phyloP scores from a whole-genome alignment of 2,113 vertebrate genomes.

The Paramormyrops kingsleyae region DNA sequence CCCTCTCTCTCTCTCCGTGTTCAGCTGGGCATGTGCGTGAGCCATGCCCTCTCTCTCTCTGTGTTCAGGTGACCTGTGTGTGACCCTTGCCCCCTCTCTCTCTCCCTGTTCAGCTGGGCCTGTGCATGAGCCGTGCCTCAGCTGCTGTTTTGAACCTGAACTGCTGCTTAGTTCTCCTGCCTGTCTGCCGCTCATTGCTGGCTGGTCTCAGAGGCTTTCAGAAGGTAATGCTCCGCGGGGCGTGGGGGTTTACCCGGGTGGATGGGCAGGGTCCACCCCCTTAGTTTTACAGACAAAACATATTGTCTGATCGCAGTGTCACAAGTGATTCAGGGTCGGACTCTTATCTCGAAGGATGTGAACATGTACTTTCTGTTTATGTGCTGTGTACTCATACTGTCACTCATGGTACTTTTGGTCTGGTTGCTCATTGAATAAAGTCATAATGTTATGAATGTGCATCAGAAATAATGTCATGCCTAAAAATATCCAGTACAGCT shows the following conservation, averaged over 20 bases:
- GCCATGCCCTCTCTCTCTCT: conserved; percentile 62
- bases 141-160: conserved; percentile 92
- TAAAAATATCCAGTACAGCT: not conserved
- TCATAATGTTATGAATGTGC: not conserved
- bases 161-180: conserved; percentile 87
- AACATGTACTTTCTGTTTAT: not conserved
- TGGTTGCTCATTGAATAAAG: not conserved
- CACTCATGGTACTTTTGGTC: not conserved
- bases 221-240: conserved; percentile 57
- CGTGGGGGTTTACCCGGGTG: not conserved
- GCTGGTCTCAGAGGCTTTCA: conserved; percentile 76
- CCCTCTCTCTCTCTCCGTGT: too few relatives aligned
- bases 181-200: conserved; percentile 82
- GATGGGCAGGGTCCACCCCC: not conserved
- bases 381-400: not conserved
- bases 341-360: not conserved
- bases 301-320: not conserved
- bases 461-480: not conserved
- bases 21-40: conserved; percentile 83
- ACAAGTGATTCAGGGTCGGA: not conserved
- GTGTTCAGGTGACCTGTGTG: not conserved
- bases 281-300: not conserved
- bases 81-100: conserved; percentile 45
- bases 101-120: conserved; percentile 80
- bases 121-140: conserved; percentile 94